Percentiles rank a stretch among this genome's conserved stretches.
These are phyloP conservation scores for Chionoecetes opilio DNA, from an alignment of 1,140 invertebrate species.

Conservation along the genomic window DNA sequence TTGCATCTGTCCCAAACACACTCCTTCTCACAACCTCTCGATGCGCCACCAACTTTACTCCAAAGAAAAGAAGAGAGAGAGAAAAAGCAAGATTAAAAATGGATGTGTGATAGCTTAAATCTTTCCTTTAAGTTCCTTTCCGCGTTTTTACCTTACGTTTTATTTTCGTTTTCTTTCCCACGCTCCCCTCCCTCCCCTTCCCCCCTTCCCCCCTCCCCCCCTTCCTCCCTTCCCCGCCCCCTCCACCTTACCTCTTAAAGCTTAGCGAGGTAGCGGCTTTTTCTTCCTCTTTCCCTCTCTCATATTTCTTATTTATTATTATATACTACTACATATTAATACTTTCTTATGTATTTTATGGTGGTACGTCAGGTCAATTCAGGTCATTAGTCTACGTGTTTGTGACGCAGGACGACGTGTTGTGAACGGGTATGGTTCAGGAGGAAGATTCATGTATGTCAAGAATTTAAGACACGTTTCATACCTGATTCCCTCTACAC, in stretches of 20 bases:
- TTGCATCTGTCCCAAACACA: background rate
- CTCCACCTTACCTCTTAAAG: background rate
- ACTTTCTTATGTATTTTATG: too few relatives aligned
- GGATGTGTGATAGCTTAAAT: constrained; percentile 20
- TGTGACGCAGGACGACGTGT: too few relatives aligned
- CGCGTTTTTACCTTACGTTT: background rate
- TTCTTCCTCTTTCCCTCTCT: background rate
- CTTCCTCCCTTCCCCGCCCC: background rate
- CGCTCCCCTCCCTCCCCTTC: background rate
- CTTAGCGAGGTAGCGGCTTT: too few relatives aligned
- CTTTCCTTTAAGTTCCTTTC: background rate
- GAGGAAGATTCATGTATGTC: too few relatives aligned
- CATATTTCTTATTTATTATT: too few relatives aligned
- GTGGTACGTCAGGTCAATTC: too few relatives aligned
- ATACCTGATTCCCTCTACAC: too few relatives aligned
- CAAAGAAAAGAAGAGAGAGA: background rate
- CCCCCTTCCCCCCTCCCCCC: background rate
- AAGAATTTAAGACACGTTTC: too few relatives aligned
- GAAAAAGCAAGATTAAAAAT: background rate
- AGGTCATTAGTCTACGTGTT: too few relatives aligned
- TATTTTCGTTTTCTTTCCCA: background rate
- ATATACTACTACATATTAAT: too few relatives aligned
- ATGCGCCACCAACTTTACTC: background rate
- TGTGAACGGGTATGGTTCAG: too few relatives aligned
- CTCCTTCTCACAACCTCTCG: background rate